Percentiles rank a stretch among this genome's conserved stretches.
Conservation (phyloP, 1,140 invertebrate genomes). For the Drosophila lowei region DNA sequence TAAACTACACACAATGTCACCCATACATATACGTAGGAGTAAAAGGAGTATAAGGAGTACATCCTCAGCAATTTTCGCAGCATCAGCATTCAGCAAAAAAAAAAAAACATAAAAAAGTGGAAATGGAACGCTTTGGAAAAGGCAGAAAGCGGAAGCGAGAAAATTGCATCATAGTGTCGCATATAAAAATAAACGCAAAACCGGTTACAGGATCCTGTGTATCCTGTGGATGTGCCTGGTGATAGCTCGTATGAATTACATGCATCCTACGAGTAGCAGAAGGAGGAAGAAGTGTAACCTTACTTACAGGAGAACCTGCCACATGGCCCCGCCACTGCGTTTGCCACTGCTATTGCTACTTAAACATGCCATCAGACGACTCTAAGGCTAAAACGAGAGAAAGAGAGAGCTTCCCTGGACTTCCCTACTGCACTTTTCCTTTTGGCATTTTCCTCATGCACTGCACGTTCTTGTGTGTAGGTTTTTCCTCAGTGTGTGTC, state of each 20-base stretch:
- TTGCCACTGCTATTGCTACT: constrained; percentile 39
- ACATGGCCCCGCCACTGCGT: constrained; percentile 41
- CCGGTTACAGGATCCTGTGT: constrained; percentile 59
- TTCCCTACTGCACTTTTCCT: constrained; percentile 13
- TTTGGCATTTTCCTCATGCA: constrained; percentile 58
- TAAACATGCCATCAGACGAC: constrained; percentile 67
- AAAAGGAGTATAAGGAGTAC: too few species aligned
- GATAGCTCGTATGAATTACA: constrained; percentile 74
- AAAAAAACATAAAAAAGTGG: constrained; percentile 7
- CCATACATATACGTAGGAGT: too few species aligned
- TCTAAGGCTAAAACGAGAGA: constrained; percentile 46
- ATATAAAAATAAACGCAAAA: constrained; percentile 75
- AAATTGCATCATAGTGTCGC: constrained; percentile 79
- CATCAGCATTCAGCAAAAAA: constrained; percentile 56
- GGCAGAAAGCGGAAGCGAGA: constrained; percentile 67
- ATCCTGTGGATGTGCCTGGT: constrained; percentile 47
- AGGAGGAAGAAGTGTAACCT: constrained; percentile 9
- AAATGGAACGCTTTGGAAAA: constrained; percentile 27
- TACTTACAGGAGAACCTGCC: constrained; percentile 33
- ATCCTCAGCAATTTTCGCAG: constrained; percentile 61
- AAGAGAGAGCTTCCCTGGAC: not conserved
- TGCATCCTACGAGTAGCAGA: constrained; percentile 50
- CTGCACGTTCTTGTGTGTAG: constrained; percentile 47
- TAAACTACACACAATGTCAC: constrained; percentile 12
- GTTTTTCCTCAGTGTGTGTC: constrained; percentile 15